These are phyloP conservation scores for Ranitomeya variabilis DNA, from an alignment of 2,113 vertebrate genomes.

Conservation along the genomic window DNA sequence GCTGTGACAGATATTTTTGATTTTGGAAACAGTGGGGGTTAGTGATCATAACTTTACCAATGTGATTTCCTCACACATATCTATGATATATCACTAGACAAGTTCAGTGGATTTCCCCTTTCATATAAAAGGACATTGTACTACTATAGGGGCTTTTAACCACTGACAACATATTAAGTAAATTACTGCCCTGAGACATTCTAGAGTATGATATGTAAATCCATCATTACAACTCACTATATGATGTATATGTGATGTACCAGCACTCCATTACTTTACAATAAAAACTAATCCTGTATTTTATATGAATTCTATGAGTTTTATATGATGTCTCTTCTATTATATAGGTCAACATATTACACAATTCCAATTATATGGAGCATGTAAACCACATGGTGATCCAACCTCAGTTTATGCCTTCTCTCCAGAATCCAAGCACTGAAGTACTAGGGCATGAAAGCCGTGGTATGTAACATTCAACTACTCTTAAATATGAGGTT, in stretches of 20 bases:
- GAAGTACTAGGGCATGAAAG: conserved; percentile 53
- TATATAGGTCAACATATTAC: conserved; percentile 80
- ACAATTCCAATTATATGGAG: conserved; percentile 75
- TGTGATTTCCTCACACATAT: no score
- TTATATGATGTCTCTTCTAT: background rate
- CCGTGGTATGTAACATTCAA: conserved; percentile 35
- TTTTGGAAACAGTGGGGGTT: no score
- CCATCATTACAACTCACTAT: background rate
- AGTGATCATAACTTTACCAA: no score
- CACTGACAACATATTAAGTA: no score
- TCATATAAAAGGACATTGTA: no score
- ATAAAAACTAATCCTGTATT: background rate
- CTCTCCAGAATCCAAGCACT: conserved; percentile 76
- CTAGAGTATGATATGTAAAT: background rate
- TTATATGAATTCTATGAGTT: background rate
- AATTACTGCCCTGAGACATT: no score
- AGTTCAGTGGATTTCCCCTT: no score
- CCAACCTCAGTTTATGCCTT: conserved; percentile 87
- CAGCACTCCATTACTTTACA: background rate
- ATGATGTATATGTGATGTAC: no score
- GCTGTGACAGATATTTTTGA: no score
- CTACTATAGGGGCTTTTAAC: no score
- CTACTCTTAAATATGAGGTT: background rate
- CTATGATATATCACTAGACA: no score
- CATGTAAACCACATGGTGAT: conserved; percentile 82